Evolutionary conservation across 2,797 vertebrate genomes (phyloP).

Genomic region (Lithobates sylvaticus): DNA sequence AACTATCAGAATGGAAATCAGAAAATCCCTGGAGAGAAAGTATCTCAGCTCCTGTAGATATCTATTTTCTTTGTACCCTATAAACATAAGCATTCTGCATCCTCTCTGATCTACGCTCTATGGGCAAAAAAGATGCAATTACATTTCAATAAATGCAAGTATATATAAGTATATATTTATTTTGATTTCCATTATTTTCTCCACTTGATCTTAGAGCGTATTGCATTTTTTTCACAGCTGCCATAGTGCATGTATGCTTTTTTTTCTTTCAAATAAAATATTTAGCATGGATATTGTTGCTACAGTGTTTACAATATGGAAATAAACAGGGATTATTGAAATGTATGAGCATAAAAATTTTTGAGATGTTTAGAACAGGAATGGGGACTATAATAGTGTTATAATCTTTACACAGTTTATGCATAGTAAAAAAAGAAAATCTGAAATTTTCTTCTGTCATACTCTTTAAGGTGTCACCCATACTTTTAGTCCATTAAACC

Average conservation of each 20-base stretch:
- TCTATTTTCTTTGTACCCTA: conserved; percentile 59
- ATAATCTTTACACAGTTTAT: not conserved
- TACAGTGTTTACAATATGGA: not conserved
- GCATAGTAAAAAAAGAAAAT: not conserved
- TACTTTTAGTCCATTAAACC: not conserved
- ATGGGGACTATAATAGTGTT: not conserved
- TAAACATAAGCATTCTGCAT: conserved; percentile 55
- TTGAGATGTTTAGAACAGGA: not conserved
- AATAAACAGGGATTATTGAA: conserved; percentile 11
- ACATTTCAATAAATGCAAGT: conserved; percentile 58
- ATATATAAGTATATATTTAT: conserved; percentile 53
- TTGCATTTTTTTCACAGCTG: conserved; percentile 24
- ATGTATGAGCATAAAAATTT: conserved; percentile 1
- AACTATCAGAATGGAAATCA: conserved; percentile 63
- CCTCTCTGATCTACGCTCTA: conserved; percentile 30
- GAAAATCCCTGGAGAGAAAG: conserved; percentile 60
- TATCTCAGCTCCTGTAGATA: conserved; percentile 61
- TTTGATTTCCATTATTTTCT: conserved; percentile 42
- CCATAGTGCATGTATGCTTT: conserved; percentile 1
- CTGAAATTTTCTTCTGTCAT: not conserved
- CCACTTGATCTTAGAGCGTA: conserved; percentile 33
- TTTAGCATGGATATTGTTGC: conserved; percentile 7
- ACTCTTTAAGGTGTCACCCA: not conserved
- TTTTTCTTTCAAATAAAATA: not conserved
- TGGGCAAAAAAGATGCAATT: conserved; percentile 50